A percentile compares a stretch with the other conserved stretches of the same genome.
These are phyloP conservation scores for Cydia strobilella DNA, from an alignment of 1,140 invertebrate species.

Conservation along the genomic window DNA sequence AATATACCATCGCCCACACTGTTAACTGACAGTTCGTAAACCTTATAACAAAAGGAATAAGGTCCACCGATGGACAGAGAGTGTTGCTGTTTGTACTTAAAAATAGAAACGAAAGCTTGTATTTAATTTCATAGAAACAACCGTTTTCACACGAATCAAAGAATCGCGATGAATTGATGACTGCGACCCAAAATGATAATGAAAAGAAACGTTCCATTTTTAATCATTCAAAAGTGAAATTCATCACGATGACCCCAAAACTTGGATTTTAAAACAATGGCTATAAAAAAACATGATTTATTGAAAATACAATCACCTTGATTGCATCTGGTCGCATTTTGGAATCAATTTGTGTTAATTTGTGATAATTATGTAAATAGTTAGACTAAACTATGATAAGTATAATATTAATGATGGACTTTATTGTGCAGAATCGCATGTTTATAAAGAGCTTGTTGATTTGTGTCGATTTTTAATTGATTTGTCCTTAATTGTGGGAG, in stretches of 20 bases:
- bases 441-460: slow-evolving; percentile 3
- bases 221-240: slow-evolving; percentile 17
- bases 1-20: too few relatives aligned
- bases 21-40: too few relatives aligned
- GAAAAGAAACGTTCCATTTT: not conserved
- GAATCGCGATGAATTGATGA: not conserved
- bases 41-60: too few relatives aligned
- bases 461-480: not conserved
- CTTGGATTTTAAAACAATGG: slow-evolving; percentile 4
- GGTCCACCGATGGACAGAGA: too few relatives aligned
- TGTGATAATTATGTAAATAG: slow-evolving; percentile 21
- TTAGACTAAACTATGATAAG: slow-evolving; percentile 11
- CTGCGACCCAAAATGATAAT: slow-evolving; percentile 13
- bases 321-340: not conserved
- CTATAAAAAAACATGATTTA: not conserved
- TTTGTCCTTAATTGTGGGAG: too few relatives aligned
- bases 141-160: too few relatives aligned
- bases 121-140: too few relatives aligned
- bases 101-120: too few relatives aligned
- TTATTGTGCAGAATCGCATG: not conserved
- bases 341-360: slow-evolving; percentile 15
- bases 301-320: slow-evolving; percentile 10
- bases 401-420: not conserved
- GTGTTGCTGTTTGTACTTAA: too few relatives aligned
- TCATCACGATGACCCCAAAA: slow-evolving; percentile 10